Evolutionary conservation across 2,888 invertebrate genomes (phyloP).

Genomic region (Agelastica alni): DNA sequence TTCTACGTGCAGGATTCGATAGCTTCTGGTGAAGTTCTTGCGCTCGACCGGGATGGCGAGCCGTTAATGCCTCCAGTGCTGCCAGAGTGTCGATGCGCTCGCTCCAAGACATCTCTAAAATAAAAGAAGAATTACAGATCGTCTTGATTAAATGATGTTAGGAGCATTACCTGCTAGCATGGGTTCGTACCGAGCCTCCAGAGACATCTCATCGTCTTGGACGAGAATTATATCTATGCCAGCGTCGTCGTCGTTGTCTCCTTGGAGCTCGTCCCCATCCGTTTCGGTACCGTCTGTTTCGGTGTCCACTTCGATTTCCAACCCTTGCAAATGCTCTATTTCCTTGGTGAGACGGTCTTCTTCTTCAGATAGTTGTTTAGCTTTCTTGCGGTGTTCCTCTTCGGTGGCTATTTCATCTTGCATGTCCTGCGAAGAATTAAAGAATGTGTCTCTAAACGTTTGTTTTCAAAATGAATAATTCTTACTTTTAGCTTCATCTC

Average conservation of each 20-base stretch:
- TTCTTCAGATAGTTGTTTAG: conserved; percentile 69
- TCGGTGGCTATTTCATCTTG: conserved; percentile 59
- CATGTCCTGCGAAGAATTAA: conserved; percentile 30
- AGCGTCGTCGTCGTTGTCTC: conserved; percentile 50
- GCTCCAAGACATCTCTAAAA: conserved; percentile 75
- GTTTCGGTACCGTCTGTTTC: conserved; percentile 82
- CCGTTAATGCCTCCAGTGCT: conserved; percentile 76
- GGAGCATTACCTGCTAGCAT: conserved; percentile 62
- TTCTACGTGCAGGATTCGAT: conserved; percentile 85
- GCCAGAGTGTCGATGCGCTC: conserved; percentile 82
- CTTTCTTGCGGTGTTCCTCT: conserved; percentile 71
- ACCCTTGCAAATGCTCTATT: conserved; percentile 73
- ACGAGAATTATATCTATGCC: conserved; percentile 25
- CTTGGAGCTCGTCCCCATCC: conserved; percentile 69
- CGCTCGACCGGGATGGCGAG: conserved; percentile 90
- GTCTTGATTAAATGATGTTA: background rate
- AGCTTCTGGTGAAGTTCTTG: conserved; percentile 92
- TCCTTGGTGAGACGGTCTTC: conserved; percentile 76
- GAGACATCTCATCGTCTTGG: conserved; percentile 55
- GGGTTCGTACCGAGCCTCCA: conserved; percentile 73
- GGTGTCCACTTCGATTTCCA: conserved; percentile 77
- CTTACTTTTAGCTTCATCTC: conserved; percentile 54
- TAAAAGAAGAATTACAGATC: conserved; percentile 5
- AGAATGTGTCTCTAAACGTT: background rate
- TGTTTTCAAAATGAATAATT: background rate